phyloP scores from a whole-genome alignment of 1,140 invertebrate species.

The Drosophila ohnishii region DNA sequence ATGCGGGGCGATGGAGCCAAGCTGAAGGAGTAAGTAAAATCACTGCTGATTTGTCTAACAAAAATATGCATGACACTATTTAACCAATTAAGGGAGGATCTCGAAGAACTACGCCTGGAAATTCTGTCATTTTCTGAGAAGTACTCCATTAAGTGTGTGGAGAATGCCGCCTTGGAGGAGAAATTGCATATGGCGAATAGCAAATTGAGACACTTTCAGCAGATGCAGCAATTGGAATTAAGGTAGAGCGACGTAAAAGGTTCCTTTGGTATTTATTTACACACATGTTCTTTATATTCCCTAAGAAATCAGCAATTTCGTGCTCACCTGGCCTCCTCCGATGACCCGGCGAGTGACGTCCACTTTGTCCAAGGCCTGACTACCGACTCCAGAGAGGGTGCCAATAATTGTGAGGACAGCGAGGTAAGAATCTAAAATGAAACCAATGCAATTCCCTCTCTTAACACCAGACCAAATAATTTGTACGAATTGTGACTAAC shows the following conservation, averaged over 20 bases:
- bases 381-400: conserved; percentile 55
- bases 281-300: neutral
- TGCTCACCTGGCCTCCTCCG: conserved; percentile 88
- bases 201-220: conserved; percentile 91
- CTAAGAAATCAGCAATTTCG: conserved; percentile 89
- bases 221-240: conserved; percentile 88
- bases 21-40: conserved; percentile 71
- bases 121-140: conserved; percentile 94
- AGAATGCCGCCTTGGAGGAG: conserved; percentile 93
- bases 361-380: conserved; percentile 76
- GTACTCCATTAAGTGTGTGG: conserved; percentile 95
- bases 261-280: neutral
- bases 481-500: conserved; percentile 43
- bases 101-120: conserved; percentile 92
- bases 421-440: conserved; percentile 55
- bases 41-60: no score
- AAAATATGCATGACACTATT: neutral
- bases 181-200: conserved; percentile 90
- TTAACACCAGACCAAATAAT: conserved; percentile 47
- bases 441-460: neutral
- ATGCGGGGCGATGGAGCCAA: conserved; percentile 65
- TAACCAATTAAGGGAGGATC: conserved; percentile 87
- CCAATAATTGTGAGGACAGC: conserved; percentile 68
- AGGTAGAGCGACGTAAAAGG: conserved; percentile 80
- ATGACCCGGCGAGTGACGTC: conserved; percentile 85